A percentile compares a stretch with the other conserved stretches of the same genome.
These are phyloP conservation scores for Sebastes cheni DNA, from an alignment of 2,797 vertebrate genomes.

Conservation along the genomic window DNA sequence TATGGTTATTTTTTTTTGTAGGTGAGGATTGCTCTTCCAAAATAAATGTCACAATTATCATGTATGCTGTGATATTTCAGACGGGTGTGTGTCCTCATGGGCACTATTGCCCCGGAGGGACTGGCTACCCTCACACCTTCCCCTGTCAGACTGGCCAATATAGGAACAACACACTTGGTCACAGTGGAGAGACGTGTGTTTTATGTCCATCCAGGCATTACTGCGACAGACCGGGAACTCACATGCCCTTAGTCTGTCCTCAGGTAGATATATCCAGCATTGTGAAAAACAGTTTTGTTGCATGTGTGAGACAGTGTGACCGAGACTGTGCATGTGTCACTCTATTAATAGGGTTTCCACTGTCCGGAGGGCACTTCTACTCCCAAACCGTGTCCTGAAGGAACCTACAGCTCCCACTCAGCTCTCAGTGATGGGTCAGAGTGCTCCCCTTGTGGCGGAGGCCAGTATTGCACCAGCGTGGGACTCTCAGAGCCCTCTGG, in stretches of 20 bases:
- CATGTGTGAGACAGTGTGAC: not conserved
- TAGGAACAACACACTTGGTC: slow-evolving; percentile 82
- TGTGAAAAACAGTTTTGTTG: not conserved
- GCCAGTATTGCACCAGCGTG: slow-evolving; percentile 83
- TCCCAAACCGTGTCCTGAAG: slow-evolving; percentile 82
- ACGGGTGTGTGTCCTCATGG: slow-evolving; percentile 88
- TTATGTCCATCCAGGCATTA: slow-evolving; percentile 83
- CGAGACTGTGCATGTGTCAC: not conserved
- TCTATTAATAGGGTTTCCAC: slow-evolving; percentile 83
- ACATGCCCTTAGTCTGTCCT: slow-evolving; percentile 81
- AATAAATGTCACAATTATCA: not conserved
- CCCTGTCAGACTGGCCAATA: slow-evolving; percentile 86
- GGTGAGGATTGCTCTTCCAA: not conserved
- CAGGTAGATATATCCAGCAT: slow-evolving; percentile 68
- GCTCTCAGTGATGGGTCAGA: slow-evolving; percentile 73
- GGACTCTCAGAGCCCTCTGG: slow-evolving; percentile 83
- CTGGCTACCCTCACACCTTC: slow-evolving; percentile 84
- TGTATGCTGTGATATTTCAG: slow-evolving; percentile 68
- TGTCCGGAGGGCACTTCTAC: slow-evolving; percentile 80
- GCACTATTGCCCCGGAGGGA: slow-evolving; percentile 86
- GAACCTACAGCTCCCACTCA: slow-evolving; percentile 77
- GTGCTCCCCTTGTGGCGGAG: slow-evolving; percentile 84
- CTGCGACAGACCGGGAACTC: slow-evolving; percentile 81
- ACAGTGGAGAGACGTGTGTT: slow-evolving; percentile 77
- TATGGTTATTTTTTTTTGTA: too few relatives aligned